Evolutionary conservation across 2,888 invertebrate species (phyloP), one percentile per base, ranked within the genome.

Genomic region (Conchocele bisecta): DNA sequence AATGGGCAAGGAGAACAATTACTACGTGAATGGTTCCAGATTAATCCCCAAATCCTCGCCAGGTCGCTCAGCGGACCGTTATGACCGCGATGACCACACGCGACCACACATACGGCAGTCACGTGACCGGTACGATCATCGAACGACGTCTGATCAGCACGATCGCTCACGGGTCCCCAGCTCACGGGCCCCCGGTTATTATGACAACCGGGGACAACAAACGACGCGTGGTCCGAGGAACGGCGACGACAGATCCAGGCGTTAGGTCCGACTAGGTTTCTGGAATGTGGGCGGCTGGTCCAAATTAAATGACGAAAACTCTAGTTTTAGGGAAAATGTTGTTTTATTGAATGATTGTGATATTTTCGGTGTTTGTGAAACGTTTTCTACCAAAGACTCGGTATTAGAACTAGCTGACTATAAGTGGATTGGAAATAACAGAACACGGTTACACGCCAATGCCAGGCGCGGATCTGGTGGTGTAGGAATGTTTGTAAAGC

Each of bases 401-500:
- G n/a, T 15, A 26, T 31, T 51, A 28, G 28, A 29, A 31, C n/a
- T 51, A 28, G 31, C 28, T 51, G 51, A 33, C 31, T 51, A 51
- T 29, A 51, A 51, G 17, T 51, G 28, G 29, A 51, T 51, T n/a
- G 51, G 51, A 4, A 51, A 51, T n/a, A 51, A 51, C 26, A 51
- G 51, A n/a, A 51, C 20, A n/a, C 6, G 31, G n/a, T 26, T 7
- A 4, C 51, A 51, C n/a, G 7, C 9, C 24, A 46, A 28, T 26
- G 46, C 46, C 24, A 46, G 28, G 22, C 22, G 46, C 28, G 46
- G 46, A 3, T 46, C 60, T 13, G 60, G 60, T 3, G 60, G 60
- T 24, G 60, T 60, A 24, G 60, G 60, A 22, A 33, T 60, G 13
- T 50, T 60, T 44, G 46, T 60, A 26, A 35, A 48, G 26, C 35